These are phyloP conservation scores for Polylopha cassiicola DNA, from an alignment of 2,888 invertebrate genomes.

Conservation along the genomic window DNA sequence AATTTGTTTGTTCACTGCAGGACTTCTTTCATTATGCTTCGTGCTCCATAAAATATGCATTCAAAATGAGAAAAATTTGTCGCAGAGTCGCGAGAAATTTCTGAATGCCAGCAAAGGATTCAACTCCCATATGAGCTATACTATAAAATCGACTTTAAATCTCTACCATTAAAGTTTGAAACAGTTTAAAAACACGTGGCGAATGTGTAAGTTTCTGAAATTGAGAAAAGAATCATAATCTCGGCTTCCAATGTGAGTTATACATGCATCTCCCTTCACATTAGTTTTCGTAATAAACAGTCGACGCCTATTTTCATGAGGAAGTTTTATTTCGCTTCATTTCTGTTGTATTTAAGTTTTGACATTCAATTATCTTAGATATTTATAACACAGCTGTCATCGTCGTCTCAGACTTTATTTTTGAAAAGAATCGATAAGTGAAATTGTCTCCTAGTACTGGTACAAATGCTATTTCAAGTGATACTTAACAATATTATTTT, in stretches of 20 bases:
- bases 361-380: slow-evolving; percentile 19
- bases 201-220: too few species aligned
- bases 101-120: slow-evolving; percentile 23
- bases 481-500: too few species aligned
- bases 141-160: slow-evolving; percentile 29
- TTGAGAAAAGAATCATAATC: slow-evolving; percentile 60
- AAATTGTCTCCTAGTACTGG: too few species aligned
- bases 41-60: slow-evolving; percentile 73
- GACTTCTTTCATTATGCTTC: slow-evolving; percentile 68
- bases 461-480: too few species aligned
- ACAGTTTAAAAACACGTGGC: too few species aligned
- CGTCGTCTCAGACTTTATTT: too few species aligned
- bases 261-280: slow-evolving; percentile 61
- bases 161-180: slow-evolving; percentile 27
- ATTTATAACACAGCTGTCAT: too few species aligned
- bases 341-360: slow-evolving; percentile 25
- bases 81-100: slow-evolving; percentile 49
- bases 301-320: slow-evolving; percentile 39
- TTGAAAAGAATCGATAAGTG: too few species aligned
- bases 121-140: slow-evolving; percentile 17
- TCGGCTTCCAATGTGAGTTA: slow-evolving; percentile 56
- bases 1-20: slow-evolving; percentile 61
- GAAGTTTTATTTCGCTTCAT: slow-evolving; percentile 31
- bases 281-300: slow-evolving; percentile 67
- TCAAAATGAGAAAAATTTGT: slow-evolving; percentile 74